Base-by-base conservation (phyloP, 2,888 invertebrate genomes). In the Seira sanloemensis region DNA sequence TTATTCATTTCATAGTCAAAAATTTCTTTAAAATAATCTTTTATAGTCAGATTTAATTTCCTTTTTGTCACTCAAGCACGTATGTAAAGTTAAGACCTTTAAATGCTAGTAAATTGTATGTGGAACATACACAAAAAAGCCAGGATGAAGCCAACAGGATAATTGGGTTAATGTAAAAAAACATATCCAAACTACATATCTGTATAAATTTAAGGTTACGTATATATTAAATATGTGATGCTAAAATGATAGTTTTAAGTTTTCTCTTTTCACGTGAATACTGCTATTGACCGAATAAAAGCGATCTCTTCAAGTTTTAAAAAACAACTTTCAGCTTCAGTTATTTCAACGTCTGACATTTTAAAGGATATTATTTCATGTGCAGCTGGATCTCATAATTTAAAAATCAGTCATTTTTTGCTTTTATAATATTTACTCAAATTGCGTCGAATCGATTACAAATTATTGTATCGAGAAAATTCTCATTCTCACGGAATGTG, bases 1-100 rank as follows among this genome's bases (percentile, higher is more conserved):
- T 50, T 50, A 50, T 50, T 50, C n/a, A 50, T 50, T 50, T 50
- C 16, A 50, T 50, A 50, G 50, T 50, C 50, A 50, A 50, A 50
- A 50, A 50, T 37, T 50, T 50, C 50, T 50, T 50, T 50, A 50
- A 16, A 50, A 50, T 37, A 12, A 37, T 37, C 37, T 37, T 37
- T 50, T 50, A 50, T 50, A 37, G 37, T 50, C 16, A 50, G 50
- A n/a, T 4, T 37, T 37, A 50, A 18, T 50, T n/a, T n/a, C n/a
- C 50, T n/a, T 50, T 50, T 2, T 50, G 2, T 50, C 50, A n/a
- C 2, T 50, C 12, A 50, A 50, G 50, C 50, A 50, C 50, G 2
- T 50, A 18, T 50, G 37, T 37, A 37, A 7, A n/a, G 37, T 37
- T 7, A 12, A 37, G 5, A 37, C 37, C 12, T 37, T 37, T 37